A percentile compares a stretch with the other conserved stretches of the same genome.
phyloP scores from a whole-genome alignment of 2,797 vertebrate genomes.

The Cryptoprocta ferox region DNA sequence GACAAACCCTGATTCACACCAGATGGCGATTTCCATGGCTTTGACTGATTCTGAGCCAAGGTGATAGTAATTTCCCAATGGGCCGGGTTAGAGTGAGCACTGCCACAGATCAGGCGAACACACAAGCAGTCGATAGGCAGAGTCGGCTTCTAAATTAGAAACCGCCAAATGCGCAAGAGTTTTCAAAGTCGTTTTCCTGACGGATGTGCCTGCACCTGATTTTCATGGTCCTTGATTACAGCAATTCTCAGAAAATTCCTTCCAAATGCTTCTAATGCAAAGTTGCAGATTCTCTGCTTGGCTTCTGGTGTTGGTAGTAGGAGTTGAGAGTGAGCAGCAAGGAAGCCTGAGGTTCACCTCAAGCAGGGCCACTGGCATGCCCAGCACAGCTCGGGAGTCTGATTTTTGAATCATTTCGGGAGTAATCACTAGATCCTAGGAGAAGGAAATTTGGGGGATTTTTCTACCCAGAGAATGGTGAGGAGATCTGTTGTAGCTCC shows the following conservation, averaged over 20 bases:
- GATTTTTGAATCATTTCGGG: background rate
- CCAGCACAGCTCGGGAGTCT: background rate
- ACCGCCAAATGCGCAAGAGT: background rate
- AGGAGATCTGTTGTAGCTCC: background rate
- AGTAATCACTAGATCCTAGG: background rate
- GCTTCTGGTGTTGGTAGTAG: background rate
- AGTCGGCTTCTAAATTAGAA: conserved; percentile 53
- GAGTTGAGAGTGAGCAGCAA: conserved; percentile 29
- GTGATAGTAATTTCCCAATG: conserved; percentile 77
- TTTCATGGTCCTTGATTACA: conserved; percentile 65
- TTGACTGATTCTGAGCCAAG: conserved; percentile 81
- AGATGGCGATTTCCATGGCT: conserved; percentile 81
- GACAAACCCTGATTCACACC: conserved; percentile 78
- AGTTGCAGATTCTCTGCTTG: conserved; percentile 13
- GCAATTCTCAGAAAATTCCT: conserved; percentile 52
- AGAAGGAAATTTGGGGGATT: background rate
- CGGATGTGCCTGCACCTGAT: conserved; percentile 65
- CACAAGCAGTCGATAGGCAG: conserved; percentile 60
- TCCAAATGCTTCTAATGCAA: conserved; percentile 57
- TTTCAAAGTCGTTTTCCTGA: conserved; percentile 75
- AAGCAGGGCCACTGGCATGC: background rate
- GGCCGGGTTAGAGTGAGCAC: conserved; percentile 42
- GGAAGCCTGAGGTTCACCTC: conserved; percentile 1
- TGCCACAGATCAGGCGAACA: conserved; percentile 63
- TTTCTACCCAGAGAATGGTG: background rate